Conservation (phyloP, 2,888 invertebrate species). For the Aleiodes leptofemur region DNA sequence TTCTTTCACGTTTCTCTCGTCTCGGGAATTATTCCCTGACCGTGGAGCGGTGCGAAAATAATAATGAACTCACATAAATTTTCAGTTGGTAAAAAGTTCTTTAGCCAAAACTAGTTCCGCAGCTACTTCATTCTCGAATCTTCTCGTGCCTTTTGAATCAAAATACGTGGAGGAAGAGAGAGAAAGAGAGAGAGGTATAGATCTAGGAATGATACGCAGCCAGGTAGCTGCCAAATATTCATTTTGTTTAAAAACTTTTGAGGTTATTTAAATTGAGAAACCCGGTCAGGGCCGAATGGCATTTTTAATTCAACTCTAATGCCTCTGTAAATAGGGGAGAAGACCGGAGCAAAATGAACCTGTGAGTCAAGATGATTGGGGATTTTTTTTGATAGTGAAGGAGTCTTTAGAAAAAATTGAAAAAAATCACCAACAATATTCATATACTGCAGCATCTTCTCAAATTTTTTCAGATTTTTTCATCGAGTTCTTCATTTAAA, state of each 20-base stretch:
- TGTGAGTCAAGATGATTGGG: too few relatives aligned
- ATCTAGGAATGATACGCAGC: slow-evolving; percentile 28
- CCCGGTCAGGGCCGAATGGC: slow-evolving; percentile 38
- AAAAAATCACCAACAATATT: too few relatives aligned
- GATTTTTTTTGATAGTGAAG: too few relatives aligned
- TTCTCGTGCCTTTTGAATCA: slow-evolving; percentile 50
- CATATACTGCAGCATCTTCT: too few relatives aligned
- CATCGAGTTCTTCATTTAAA: too few relatives aligned
- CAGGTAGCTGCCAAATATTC: slow-evolving; percentile 57
- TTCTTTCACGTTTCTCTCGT: slow-evolving; percentile 41
- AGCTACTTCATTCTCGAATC: slow-evolving; percentile 65
- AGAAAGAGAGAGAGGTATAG: slow-evolving; percentile 50
- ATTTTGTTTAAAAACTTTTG: slow-evolving; percentile 52
- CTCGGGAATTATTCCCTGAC: slow-evolving; percentile 63
- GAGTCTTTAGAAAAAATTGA: not conserved
- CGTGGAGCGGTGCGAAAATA: slow-evolving; percentile 69
- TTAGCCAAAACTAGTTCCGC: slow-evolving; percentile 67
- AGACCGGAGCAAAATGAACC: too few relatives aligned
- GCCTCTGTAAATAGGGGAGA: not conserved
- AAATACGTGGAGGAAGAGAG: slow-evolving; percentile 50
- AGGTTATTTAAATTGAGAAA: slow-evolving; percentile 38
- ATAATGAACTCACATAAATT: slow-evolving; percentile 74
- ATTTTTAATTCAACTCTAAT: slow-evolving; percentile 34
- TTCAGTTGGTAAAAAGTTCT: slow-evolving; percentile 65
- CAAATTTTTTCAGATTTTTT: too few relatives aligned